phyloP scores from a whole-genome alignment of 2,888 invertebrate genomes.

The Eurois occulta region DNA sequence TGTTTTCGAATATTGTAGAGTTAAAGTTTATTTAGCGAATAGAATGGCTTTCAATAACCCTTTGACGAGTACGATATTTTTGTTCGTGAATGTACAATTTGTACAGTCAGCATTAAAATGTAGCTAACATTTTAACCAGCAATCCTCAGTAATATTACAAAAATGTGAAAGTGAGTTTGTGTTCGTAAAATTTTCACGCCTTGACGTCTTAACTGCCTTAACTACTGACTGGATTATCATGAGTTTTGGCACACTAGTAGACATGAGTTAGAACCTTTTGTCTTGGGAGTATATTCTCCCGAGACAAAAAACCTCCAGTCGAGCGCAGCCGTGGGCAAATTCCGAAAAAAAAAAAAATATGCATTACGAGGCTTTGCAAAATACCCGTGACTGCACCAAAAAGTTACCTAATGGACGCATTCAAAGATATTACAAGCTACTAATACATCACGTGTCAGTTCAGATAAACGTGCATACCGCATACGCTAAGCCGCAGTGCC shows the following conservation, averaged over 20 bases:
- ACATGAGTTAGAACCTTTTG: neutral
- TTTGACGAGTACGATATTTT: neutral
- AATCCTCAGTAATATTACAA: neutral
- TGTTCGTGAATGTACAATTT: neutral
- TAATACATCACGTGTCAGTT: constrained; percentile 17
- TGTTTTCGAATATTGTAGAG: constrained; percentile 12
- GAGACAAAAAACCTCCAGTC: no score
- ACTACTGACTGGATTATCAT: neutral
- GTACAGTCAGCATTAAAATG: neutral
- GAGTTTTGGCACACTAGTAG: neutral
- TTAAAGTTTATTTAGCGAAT: constrained; percentile 4
- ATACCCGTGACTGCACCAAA: neutral
- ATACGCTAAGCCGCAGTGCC: neutral
- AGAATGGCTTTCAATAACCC: constrained; percentile 10
- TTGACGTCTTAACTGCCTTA: neutral
- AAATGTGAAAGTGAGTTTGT: neutral
- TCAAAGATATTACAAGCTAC: neutral
- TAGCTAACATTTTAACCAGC: neutral
- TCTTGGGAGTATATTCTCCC: neutral
- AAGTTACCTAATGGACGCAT: neutral
- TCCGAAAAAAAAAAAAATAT: neutral
- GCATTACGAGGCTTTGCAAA: neutral
- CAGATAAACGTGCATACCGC: neutral
- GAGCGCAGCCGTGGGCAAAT: neutral
- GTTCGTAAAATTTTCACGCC: neutral